Base-by-base conservation (phyloP, 2,797 vertebrate genomes). In the Lophotriccus pileatus region DNA sequence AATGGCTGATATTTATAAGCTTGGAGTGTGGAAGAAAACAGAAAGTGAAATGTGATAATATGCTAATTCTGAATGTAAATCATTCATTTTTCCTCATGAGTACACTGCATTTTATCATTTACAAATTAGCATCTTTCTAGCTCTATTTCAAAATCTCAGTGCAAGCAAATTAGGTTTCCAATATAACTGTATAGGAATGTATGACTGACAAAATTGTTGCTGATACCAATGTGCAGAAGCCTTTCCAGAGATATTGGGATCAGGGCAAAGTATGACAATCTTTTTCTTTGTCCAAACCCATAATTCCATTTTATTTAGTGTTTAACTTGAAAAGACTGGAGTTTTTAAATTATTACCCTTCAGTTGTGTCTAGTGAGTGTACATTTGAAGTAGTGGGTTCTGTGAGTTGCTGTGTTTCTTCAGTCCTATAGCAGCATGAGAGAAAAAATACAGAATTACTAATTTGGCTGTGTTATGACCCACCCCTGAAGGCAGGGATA, bases 1-100 rank as follows among this genome's bases (percentile, higher is more conserved):
- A 96, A 84, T 93, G 49, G 84, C 53, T 97, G 92, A 80, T 93
- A 91, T 95, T 94, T 94, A 80, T 39, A 87, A 89, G 34, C 50
- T 60, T n/a, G 53, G 22, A 60, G 21, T 37, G 63, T 56, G 25
- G 27, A 62, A 8, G 22, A 58, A 84, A 64, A 9, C 27, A 66
- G 37, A 89, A 56, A 10, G 23, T 81, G 18, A 81, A 87, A 79
- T 53, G 75, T 49, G 63, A 87, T 94, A 88, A 76, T 96, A 56
- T 89, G 39, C 39, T 93, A 73, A 79, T 94, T 93, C 36, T 83
- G n/a, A 78, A 77, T 36, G 21, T 69, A 90, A 95, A 80, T 87
- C 12, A 53, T 89, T 89, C 12, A 25, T 39, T 96, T 86, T 96
- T 76, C 58, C 44, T 94, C 62, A 17, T 37, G 28, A 95, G 24